A percentile compares a stretch with the other conserved stretches of the same genome.
These are phyloP conservation scores for Phalloptychus januarius DNA, from an alignment of 2,797 vertebrate species.

Conservation along the genomic window DNA sequence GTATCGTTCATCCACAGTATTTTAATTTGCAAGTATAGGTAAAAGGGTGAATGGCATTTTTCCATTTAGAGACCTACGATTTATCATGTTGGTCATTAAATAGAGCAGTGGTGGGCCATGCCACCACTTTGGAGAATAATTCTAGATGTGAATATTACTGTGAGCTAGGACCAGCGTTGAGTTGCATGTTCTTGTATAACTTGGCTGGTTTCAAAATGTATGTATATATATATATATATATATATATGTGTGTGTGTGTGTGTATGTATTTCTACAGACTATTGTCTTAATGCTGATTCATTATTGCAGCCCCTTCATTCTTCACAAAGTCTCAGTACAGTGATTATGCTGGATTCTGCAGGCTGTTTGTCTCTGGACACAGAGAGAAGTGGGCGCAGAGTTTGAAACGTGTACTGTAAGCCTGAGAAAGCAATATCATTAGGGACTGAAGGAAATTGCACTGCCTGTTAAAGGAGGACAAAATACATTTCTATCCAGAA, in stretches of 20 bases:
- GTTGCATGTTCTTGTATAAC: not conserved
- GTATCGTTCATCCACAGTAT: slow-evolving; percentile 2
- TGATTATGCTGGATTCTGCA: not conserved
- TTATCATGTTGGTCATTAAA: slow-evolving; percentile 9
- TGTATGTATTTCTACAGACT: too few species aligned
- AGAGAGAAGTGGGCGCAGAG: not conserved
- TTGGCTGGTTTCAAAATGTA: not conserved
- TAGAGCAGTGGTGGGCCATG: not conserved
- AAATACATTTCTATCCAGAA: not conserved
- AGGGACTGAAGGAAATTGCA: not conserved
- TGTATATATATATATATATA: too few species aligned
- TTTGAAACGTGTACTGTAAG: not conserved
- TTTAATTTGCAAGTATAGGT: slow-evolving; percentile 16
- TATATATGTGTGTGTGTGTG: too few species aligned
- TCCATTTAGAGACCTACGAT: slow-evolving; percentile 6
- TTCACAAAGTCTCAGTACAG: not conserved
- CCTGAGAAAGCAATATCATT: not conserved
- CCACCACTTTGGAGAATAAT: not conserved
- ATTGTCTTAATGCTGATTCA: not conserved
- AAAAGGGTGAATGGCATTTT: slow-evolving; percentile 13
- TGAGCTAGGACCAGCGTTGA: not conserved
- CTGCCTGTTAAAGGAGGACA: not conserved
- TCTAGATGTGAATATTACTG: not conserved
- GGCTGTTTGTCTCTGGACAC: not conserved
- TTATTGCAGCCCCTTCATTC: not conserved